Base-by-base conservation (phyloP, 2,113 vertebrate genomes). In the Nycticryphes semicollaris region DNA sequence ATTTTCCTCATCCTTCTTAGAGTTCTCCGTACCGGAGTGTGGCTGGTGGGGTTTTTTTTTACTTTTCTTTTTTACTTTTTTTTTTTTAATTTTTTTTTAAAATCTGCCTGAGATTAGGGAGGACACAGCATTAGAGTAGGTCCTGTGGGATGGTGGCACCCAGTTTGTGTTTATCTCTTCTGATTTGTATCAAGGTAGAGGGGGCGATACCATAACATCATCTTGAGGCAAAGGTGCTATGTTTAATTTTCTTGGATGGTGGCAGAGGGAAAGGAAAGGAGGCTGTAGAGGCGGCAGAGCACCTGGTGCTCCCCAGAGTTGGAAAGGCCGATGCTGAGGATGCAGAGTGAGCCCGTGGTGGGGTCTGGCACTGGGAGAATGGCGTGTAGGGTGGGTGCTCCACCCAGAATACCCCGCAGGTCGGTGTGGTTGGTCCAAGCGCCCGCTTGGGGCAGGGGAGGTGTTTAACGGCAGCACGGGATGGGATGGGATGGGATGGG, bases 1-100 rank as follows among this genome's bases (percentile, higher is more conserved):
- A 43, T 96, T 85, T 96, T 91, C 91, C 77, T 97, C 96, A 97
- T 96, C 96, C 97, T 94, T 95, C 96, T 97, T 95, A 97, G 94
- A 83, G 70, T 93, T 95, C 93, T 91, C 67, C 83, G 85, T 53
- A 59, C 95, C 2, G 4, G 30, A 95, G 91, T 28, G 20, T 60
- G 70, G 89, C 94, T 92, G 80, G 90, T 56, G 96, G 92, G 77
- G 87, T 95, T 95, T 66, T 79, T 30, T 87, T 94, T 88, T 51
- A 43, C 15, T 43, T 43, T 43, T 14, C 66, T 47, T 47, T 47
- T 47, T 47, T 47, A 47, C 7, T 47, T 47, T 47, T 19, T 47
- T 47, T 45, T 45, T 14, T 33, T 87, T 94, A 86, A 47, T 82
- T 90, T 81, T 85, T 41, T 86, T 88, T 96, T n/a, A n/a, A n/a